These are phyloP conservation scores for Bombus affinis DNA, from an alignment of 1,140 invertebrate species.

Conservation along the genomic window DNA sequence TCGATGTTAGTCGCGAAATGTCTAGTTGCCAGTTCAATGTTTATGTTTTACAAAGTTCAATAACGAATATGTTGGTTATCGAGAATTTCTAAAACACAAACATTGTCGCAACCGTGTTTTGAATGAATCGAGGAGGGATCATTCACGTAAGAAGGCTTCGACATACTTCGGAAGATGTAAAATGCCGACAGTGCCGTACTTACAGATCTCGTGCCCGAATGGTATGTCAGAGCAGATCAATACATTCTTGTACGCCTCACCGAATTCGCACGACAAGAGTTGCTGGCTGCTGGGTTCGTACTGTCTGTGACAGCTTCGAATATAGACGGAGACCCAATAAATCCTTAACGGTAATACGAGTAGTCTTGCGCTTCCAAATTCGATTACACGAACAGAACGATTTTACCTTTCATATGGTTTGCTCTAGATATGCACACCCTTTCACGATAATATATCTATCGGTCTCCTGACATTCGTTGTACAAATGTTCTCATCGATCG, in stretches of 20 bases:
- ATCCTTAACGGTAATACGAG: constrained; percentile 63
- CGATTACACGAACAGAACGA: constrained; percentile 4
- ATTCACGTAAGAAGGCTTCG: constrained; percentile 58
- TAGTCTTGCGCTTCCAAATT: constrained; percentile 45
- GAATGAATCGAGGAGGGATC: constrained; percentile 29
- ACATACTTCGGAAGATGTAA: constrained; percentile 70
- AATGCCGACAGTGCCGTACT: constrained; percentile 77
- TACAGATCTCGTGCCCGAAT: constrained; percentile 74
- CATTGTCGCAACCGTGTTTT: constrained; percentile 1
- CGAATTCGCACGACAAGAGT: constrained; percentile 73
- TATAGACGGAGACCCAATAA: constrained; percentile 50
- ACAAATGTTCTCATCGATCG: not conserved
- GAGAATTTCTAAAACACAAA: not conserved
- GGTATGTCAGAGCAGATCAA: constrained; percentile 79
- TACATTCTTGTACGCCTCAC: constrained; percentile 80
- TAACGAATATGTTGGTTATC: not conserved
- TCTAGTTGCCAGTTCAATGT: no score
- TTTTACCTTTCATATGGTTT: not conserved
- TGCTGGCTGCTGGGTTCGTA: constrained; percentile 44
- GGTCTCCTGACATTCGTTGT: not conserved
- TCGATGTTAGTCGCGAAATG: not conserved
- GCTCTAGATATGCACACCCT: not conserved
- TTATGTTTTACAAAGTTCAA: not conserved
- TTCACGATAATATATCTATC: not conserved
- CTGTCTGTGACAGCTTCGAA: constrained; percentile 55